phyloP scores from a whole-genome alignment of 2,797 vertebrate genomes.

The Macrochelys suwanniensis region DNA sequence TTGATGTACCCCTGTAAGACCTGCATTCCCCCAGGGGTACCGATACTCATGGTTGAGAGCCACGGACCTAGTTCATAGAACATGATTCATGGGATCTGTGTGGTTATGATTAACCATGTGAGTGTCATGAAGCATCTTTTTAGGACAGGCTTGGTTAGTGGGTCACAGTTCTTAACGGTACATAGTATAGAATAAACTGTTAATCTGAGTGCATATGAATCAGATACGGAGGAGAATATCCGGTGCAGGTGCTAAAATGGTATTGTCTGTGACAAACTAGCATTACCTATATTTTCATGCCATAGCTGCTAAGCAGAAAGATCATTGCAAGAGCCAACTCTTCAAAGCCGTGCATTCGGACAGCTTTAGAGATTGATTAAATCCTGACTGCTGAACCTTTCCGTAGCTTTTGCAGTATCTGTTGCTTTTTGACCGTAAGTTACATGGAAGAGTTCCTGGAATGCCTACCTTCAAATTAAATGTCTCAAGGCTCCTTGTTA shows the following conservation, averaged over 20 bases:
- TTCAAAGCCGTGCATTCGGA: rapidly evolving
- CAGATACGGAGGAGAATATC: neutral
- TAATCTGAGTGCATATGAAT: neutral
- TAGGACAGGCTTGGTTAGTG: neutral
- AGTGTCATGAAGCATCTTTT: rapidly evolving
- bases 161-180: neutral
- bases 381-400: neutral
- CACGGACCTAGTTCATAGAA: rapidly evolving
- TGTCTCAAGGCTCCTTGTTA: rapidly evolving
- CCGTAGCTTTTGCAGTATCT: neutral
- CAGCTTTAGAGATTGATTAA: neutral
- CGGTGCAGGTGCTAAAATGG: rapidly evolving
- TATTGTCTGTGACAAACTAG: neutral
- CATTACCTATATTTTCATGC: neutral
- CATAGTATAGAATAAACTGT: neutral
- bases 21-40: no score
- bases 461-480: neutral
- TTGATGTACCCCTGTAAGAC: no score
- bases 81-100: rapidly evolving
- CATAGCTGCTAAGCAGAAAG: neutral
- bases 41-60: no score
- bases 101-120: rapidly evolving
- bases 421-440: neutral
- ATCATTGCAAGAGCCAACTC: neutral
- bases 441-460: neutral